A percentile compares a stretch with the other conserved stretches of the same genome.
Conservation (phyloP, 2,797 vertebrate species). For the Enteromius fasciolatus region DNA sequence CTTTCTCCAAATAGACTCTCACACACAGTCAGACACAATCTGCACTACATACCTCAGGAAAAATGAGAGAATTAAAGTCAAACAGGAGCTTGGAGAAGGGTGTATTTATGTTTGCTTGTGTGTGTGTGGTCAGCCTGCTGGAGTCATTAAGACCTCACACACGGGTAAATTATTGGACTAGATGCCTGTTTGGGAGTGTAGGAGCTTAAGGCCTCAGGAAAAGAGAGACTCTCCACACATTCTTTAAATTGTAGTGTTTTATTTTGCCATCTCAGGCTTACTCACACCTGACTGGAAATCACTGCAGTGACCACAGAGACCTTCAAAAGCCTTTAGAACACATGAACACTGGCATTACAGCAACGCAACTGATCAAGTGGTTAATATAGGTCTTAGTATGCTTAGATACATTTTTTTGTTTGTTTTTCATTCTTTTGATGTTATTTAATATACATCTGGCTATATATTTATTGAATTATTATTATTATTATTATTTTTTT, state of each 20-base stretch:
- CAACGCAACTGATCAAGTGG: not conserved
- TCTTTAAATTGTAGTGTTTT: constrained; percentile 47
- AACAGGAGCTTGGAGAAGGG: constrained; percentile 41
- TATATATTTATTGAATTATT: not conserved
- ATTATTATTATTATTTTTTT: too few relatives aligned
- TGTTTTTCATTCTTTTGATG: not conserved
- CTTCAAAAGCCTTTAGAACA: not conserved
- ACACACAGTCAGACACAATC: constrained; percentile 53
- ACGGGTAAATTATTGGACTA: constrained; percentile 44
- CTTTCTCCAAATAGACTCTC: constrained; percentile 57
- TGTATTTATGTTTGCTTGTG: constrained; percentile 30
- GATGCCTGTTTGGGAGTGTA: constrained; percentile 49
- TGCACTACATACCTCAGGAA: constrained; percentile 24
- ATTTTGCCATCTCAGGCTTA: not conserved
- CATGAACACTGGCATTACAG: not conserved
- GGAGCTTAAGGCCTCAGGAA: constrained; percentile 53
- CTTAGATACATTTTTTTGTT: not conserved
- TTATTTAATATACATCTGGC: not conserved
- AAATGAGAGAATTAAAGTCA: constrained; percentile 54
- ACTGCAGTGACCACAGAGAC: not conserved
- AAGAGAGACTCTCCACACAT: constrained; percentile 58
- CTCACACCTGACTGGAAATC: constrained; percentile 11
- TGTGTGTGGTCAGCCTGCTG: constrained; percentile 59
- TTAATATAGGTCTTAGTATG: not conserved
- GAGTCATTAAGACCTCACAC: constrained; percentile 54